phyloP scores from a whole-genome alignment of 1,140 invertebrate genomes.

The Samia ricini region DNA sequence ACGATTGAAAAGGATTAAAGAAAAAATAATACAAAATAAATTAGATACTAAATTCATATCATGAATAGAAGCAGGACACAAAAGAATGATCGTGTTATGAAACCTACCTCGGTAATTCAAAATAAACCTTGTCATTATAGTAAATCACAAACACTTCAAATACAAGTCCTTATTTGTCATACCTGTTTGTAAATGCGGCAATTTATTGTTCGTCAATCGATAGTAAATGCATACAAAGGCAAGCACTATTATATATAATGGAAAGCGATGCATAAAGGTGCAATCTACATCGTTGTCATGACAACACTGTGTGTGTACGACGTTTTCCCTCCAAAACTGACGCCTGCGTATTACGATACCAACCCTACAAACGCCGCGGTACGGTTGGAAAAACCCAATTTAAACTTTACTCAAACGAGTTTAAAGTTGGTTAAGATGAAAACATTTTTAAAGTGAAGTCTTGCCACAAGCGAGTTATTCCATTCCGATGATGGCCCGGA shows the following conservation, averaged over 20 bases:
- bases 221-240: not conserved
- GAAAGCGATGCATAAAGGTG: constrained; percentile 23
- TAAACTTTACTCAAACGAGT: not conserved
- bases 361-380: not conserved
- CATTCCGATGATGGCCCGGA: constrained; percentile 52
- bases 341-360: constrained; percentile 46
- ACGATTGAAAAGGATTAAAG: too few relatives aligned
- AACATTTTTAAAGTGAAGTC: not conserved
- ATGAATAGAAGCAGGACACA: not conserved
- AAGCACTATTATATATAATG: not conserved
- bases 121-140: not conserved
- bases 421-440: not conserved
- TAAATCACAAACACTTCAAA: not conserved
- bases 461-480: constrained; percentile 25
- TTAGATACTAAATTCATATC: too few relatives aligned
- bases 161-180: not conserved
- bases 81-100: not conserved
- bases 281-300: constrained; percentile 46
- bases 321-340: constrained; percentile 68
- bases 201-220: constrained; percentile 34
- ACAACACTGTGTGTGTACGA: constrained; percentile 51
- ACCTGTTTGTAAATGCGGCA: not conserved
- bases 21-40: too few relatives aligned
- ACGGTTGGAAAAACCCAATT: not conserved
- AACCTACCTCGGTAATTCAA: not conserved